Percentiles rank a stretch among this genome's conserved stretches.
These are phyloP conservation scores for Heliconius melpomene DNA, from an alignment of 1,140 invertebrate genomes.

Conservation along the genomic window DNA sequence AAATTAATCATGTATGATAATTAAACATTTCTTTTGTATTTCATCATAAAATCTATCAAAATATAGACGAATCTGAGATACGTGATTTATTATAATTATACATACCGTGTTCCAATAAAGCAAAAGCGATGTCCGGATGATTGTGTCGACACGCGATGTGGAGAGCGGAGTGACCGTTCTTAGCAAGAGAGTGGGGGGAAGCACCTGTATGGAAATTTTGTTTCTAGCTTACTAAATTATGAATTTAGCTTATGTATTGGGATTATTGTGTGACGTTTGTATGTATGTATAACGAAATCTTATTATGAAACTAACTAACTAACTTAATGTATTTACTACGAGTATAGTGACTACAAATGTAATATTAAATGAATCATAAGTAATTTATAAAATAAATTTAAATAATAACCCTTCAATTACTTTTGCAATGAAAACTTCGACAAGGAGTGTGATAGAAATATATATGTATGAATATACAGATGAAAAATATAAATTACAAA, in stretches of 20 bases:
- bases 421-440: too few relatives aligned
- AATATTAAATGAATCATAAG: too few relatives aligned
- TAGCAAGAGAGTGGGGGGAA: slow-evolving; percentile 96
- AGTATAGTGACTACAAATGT: too few relatives aligned
- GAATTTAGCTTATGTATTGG: background rate
- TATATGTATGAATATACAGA: background rate
- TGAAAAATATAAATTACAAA: background rate
- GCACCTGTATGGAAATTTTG: slow-evolving; percentile 82
- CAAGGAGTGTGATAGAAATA: background rate
- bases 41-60: too few relatives aligned
- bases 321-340: too few relatives aligned
- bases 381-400: too few relatives aligned
- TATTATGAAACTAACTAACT: too few relatives aligned
- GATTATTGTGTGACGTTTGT: background rate
- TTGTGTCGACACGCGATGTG: slow-evolving; percentile 99
- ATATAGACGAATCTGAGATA: too few relatives aligned
- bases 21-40: too few relatives aligned
- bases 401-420: too few relatives aligned
- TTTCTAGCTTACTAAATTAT: slow-evolving; percentile 29
- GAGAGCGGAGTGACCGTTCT: slow-evolving; percentile 98
- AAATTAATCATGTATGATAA: too few relatives aligned
- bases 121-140: slow-evolving; percentile 96
- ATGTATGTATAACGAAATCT: background rate
- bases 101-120: slow-evolving; percentile 93
- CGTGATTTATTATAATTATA: slow-evolving; percentile 7